phyloP scores from a whole-genome alignment of 2,113 vertebrate genomes.

The Campylomormyrus numenius region DNA sequence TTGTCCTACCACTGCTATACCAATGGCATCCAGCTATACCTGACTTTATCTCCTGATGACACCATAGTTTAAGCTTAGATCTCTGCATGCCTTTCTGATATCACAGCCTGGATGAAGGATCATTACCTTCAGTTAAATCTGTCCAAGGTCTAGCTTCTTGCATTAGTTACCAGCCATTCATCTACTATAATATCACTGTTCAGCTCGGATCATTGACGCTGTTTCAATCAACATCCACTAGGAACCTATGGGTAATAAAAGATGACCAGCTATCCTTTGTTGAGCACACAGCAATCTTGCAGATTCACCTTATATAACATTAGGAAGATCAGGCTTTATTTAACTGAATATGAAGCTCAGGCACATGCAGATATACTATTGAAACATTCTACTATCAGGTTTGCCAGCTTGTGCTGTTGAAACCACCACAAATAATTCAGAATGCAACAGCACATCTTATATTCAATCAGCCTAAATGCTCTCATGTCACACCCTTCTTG shows the following conservation, averaged over 20 bases:
- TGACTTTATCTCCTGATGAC: background rate
- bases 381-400: background rate
- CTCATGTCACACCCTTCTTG: background rate
- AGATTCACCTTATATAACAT: background rate
- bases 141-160: background rate
- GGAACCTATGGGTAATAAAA: background rate
- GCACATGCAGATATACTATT: background rate
- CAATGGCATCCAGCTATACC: background rate
- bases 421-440: background rate
- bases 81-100: background rate
- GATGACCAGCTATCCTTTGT: background rate
- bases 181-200: background rate
- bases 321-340: background rate
- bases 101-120: background rate
- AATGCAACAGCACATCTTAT: background rate
- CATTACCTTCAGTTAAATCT: background rate
- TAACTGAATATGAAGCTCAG: background rate
- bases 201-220: background rate
- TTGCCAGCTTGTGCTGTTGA: background rate
- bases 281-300: background rate
- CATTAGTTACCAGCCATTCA: too few relatives aligned
- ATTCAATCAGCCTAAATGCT: background rate
- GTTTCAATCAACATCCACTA: background rate
- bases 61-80: background rate
- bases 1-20: background rate